These are phyloP conservation scores for Sialia sialis DNA, from an alignment of 2,113 vertebrate species.

Conservation along the genomic window DNA sequence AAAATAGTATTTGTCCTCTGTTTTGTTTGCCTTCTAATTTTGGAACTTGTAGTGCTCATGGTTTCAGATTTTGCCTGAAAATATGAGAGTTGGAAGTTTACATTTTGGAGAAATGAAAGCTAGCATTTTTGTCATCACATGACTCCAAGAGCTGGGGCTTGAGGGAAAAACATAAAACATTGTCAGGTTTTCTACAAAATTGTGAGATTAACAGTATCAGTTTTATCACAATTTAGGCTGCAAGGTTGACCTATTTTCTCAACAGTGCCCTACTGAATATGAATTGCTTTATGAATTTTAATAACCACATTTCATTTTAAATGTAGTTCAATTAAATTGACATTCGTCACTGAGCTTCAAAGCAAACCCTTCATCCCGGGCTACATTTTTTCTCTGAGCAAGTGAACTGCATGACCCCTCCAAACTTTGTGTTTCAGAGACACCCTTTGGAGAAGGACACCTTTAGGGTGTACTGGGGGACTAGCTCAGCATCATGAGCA, in stretches of 20 bases:
- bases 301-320: conserved; percentile 37
- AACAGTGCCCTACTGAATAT: conserved; percentile 43
- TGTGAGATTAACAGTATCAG: conserved; percentile 24
- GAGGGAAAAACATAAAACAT: conserved; percentile 37
- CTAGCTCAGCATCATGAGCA: neutral
- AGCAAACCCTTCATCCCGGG: neutral
- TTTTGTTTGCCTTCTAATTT: conserved; percentile 67
- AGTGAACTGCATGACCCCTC: neutral
- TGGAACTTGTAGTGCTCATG: conserved; percentile 38
- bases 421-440: neutral
- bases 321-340: conserved; percentile 28
- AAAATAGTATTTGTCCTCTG: conserved; percentile 53
- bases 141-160: conserved; percentile 47
- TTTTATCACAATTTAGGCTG: conserved; percentile 48
- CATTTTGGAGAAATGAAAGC: conserved; percentile 55
- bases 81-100: conserved; percentile 57
- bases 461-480: neutral
- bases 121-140: conserved; percentile 59
- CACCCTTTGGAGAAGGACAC: neutral
- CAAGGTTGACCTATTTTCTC: conserved; percentile 49
- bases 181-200: conserved; percentile 44
- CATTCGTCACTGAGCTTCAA: neutral
- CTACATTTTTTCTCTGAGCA: neutral
- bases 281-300: conserved; percentile 55
- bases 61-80: conserved; percentile 61